Evolutionary conservation across 2,888 invertebrate species (phyloP), one percentile per base, ranked within the genome.

Genomic region (Thelaira solivaga): DNA sequence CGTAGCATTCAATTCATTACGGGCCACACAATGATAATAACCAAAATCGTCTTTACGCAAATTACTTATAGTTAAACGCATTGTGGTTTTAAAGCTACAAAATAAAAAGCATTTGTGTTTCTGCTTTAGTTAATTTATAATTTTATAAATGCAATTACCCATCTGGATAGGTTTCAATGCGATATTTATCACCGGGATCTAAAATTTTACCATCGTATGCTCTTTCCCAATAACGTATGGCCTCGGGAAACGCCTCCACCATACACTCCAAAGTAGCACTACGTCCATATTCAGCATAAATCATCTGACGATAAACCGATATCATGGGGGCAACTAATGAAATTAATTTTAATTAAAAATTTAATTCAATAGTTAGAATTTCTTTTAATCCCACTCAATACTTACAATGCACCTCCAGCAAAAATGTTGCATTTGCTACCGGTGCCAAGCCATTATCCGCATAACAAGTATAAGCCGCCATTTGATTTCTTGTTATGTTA

Each of bases 381-480:
- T 45, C 6, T 3, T 8, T 24, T 41, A 16, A 39, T 18, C n/a
- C 2, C 18, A n/a, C n/a, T n/a, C 29, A 4, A 75, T 86, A 92
- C 95, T 94, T 89, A 97, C 97, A 97, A 85, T 96, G 94, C 7
- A 97, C 95, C 89, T 96, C 95, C n/a, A 97, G 92, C 67, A 92
- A 91, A 81, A 95, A 96, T 11, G 93, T 94, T 86, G 94, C 94
- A 87, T 93, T 94, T 22, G 94, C 94, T 20, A 94, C 91, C 0
- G 97, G 97, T 41, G 95, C 93, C 84, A 97, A 93, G 1, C 96
- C 97, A 87, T 98, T 98, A 87, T 93, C 92, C 13, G 95, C 95
- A 57, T 92, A 91, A 84, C 94, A 94, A 79, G 91, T 90, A 85
- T 94, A 94, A n/a, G 91, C 90, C 34, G 94, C 94, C 93, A 93